Evolutionary conservation across 1,140 invertebrate species (phyloP), one percentile per base, ranked within the genome.

Genomic region (Brachionus calyciflorus): DNA sequence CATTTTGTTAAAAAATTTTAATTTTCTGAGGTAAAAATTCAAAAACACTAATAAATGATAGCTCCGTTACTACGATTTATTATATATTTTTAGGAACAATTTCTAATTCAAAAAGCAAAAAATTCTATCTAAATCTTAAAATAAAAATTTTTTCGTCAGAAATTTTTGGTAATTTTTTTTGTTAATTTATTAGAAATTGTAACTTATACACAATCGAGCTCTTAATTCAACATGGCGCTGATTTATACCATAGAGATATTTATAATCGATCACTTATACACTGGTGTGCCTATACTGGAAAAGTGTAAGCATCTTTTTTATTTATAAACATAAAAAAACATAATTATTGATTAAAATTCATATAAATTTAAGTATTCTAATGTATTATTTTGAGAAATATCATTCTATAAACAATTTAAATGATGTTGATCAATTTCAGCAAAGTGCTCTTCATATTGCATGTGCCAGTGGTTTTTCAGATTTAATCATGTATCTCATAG

Each of bases 341-440:
- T 10, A 14, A 46, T 7, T 5, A 5, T 14, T 46, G 44, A 14
- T 14, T 46, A 46, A 14, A 65, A 14, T 12, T 46, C 1, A 44
- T 3, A 12, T 55, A 33, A 40, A n/a, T 40, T 37, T 1, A 73
- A 73, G 69, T 21, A 41, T 73, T 55, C 30, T 73, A 37, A 5
- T 73, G 17, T 55, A 73, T 26, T 73, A 73, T 55, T 73, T 73
- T 51, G 44, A 73, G 33, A 73, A 73, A 41, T 73, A 73, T 30
- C 26, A 73, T 41, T 37, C 69, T 6, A 33, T 73, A n/a, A 19
- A 19, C n/a, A 73, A 73, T 41, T 55, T 73, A 12, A 73, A 55
- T 37, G 69, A 73, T 3, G 12, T 73, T 9, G 69, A 73, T 33
- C 46, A 73, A 33, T 73, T 73, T 41, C 28, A 55, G 21, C 69